Conservation (phyloP, 1,140 invertebrate genomes). For the Protaetia brevitarsis region DNA sequence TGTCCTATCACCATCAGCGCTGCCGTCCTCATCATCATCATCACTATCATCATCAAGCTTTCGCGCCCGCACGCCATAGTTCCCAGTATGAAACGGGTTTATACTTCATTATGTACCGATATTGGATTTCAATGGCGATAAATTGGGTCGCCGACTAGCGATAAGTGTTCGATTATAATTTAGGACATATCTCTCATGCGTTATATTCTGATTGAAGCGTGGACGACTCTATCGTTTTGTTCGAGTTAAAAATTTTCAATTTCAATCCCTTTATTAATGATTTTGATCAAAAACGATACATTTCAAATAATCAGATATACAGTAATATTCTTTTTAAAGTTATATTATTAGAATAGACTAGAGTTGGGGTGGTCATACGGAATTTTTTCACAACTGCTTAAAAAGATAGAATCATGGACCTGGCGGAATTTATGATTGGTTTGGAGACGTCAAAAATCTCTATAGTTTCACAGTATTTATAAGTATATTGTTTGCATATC, state of each 20-base stretch:
- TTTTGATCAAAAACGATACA: too few species aligned
- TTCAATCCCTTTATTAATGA: too few species aligned
- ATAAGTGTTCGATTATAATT: conserved; percentile 20
- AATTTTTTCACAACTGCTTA: too few species aligned
- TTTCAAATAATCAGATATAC: too few species aligned
- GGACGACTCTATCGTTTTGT: neutral
- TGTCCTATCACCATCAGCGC: neutral
- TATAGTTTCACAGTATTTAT: too few species aligned
- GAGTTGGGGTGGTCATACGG: too few species aligned
- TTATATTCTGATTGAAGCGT: neutral
- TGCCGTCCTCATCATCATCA: conserved; percentile 14
- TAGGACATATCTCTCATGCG: conserved; percentile 1
- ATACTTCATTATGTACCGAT: conserved; percentile 16
- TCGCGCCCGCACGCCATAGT: neutral
- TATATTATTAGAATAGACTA: too few species aligned
- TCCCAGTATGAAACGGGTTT: neutral
- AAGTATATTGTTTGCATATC: too few species aligned
- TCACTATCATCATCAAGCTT: neutral
- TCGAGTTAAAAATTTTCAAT: neutral
- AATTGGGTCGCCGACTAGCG: neutral
- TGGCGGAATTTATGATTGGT: too few species aligned
- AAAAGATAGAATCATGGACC: too few species aligned
- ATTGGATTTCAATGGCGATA: conserved; percentile 10
- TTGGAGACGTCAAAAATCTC: too few species aligned
- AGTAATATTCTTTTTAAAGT: too few species aligned